Evolutionary conservation across 92 coral and sea anemone species (phyloP).

Genomic region (Ricordea florida): DNA sequence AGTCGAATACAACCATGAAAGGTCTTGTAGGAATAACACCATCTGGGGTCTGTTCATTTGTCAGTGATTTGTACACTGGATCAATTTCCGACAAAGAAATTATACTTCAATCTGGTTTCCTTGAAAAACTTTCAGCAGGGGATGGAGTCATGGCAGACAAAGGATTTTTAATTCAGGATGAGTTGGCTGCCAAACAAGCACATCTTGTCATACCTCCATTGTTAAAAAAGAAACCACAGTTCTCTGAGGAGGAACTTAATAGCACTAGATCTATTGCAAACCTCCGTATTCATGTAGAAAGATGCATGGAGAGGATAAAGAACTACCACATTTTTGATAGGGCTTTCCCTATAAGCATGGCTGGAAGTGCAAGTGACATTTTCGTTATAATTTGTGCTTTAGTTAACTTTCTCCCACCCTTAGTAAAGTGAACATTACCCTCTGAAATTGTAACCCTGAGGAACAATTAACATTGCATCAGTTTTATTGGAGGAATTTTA

Average conservation of each 20-base stretch:
- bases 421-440: constrained; percentile 23
- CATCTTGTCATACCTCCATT: constrained; percentile 54
- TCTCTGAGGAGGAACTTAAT: constrained; percentile 44
- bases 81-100: constrained; percentile 58
- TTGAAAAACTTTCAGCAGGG: constrained; percentile 41
- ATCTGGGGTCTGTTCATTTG: constrained; percentile 60
- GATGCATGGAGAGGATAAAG: constrained; percentile 30
- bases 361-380: constrained; percentile 53
- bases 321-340: constrained; percentile 46
- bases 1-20: constrained; percentile 62
- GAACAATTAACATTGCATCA: background rate
- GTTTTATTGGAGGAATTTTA: constrained; percentile 16
- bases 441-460: constrained; percentile 1
- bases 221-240: constrained; percentile 48
- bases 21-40: constrained; percentile 71
- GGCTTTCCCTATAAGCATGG: constrained; percentile 47
- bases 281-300: constrained; percentile 37
- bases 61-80: constrained; percentile 61
- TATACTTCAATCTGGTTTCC: constrained; percentile 51
- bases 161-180: constrained; percentile 61
- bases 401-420: constrained; percentile 49
- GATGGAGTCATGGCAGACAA: constrained; percentile 70
- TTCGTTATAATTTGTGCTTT: constrained; percentile 55
- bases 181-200: constrained; percentile 57
- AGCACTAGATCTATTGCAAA: constrained; percentile 32